Evolutionary conservation across 2,113 vertebrate species (phyloP).

Genomic region (Pyrgilauda ruficollis): DNA sequence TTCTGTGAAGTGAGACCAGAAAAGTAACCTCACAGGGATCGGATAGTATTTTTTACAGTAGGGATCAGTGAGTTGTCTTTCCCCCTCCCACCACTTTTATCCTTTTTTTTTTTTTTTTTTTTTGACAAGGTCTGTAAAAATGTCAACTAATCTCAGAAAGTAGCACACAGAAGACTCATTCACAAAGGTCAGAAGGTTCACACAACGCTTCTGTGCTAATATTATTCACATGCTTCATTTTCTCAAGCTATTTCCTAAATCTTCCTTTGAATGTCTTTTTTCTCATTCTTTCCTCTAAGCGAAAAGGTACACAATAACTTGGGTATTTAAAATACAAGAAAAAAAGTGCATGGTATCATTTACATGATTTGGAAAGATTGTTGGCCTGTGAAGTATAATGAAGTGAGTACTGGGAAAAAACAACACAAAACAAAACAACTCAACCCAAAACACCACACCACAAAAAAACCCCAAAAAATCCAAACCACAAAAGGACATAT

Average conservation of each 20-base stretch:
- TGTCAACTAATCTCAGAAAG: slow-evolving; percentile 8
- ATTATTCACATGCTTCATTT: slow-evolving; percentile 33
- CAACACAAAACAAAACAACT: too few species aligned
- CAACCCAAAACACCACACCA: not conserved
- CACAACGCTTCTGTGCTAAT: not conserved
- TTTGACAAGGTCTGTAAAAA: slow-evolving; percentile 59
- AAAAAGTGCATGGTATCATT: not conserved
- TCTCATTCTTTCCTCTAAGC: not conserved
- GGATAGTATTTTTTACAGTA: slow-evolving; percentile 22
- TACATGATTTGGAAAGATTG: not conserved
- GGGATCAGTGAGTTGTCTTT: slow-evolving; percentile 44
- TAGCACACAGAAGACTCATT: not conserved
- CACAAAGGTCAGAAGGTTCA: slow-evolving; percentile 25
- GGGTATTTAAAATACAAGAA: not conserved
- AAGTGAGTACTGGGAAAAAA: not conserved
- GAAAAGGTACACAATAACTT: not conserved
- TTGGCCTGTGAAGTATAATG: not conserved
- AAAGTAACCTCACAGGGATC: not conserved
- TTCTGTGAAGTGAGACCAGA: slow-evolving; percentile 53
- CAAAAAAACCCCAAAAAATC: too few species aligned
- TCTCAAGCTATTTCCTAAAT: slow-evolving; percentile 28
- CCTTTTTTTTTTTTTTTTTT: slow-evolving; percentile 61
- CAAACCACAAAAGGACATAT: not conserved
- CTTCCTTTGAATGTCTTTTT: slow-evolving; percentile 22
- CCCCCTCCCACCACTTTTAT: slow-evolving; percentile 12